These are phyloP conservation scores for Parauchenoglanis ngamensis DNA, from an alignment of 2,797 vertebrate species.

Conservation along the genomic window DNA sequence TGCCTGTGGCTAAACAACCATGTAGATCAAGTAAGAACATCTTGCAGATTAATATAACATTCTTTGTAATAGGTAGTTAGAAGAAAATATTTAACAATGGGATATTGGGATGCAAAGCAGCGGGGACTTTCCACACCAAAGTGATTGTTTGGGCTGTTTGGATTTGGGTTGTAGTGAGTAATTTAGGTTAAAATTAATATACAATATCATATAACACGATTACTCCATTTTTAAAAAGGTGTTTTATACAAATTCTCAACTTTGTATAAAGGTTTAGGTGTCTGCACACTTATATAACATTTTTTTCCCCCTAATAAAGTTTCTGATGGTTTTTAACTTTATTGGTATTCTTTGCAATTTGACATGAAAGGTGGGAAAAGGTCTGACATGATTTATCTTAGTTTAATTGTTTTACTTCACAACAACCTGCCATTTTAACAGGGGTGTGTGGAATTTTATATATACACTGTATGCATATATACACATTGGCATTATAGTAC, in stretches of 20 bases:
- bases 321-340: too few relatives aligned
- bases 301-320: too few relatives aligned
- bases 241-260: background rate
- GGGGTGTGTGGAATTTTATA: background rate
- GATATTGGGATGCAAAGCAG: background rate
- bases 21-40: constrained; percentile 88
- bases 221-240: background rate
- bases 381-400: background rate
- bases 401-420: background rate
- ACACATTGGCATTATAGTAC: background rate
- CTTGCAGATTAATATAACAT: background rate
- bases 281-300: too few relatives aligned
- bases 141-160: background rate
- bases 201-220: background rate
- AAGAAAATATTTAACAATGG: background rate
- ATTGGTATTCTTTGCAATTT: background rate
- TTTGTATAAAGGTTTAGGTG: background rate
- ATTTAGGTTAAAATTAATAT: background rate
- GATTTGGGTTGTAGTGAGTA: too few relatives aligned
- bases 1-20: constrained; percentile 93
- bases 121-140: background rate
- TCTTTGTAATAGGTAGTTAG: background rate
- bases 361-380: background rate
- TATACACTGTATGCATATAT: background rate
- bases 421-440: background rate